Evolutionary conservation across 1,140 invertebrate species (phyloP).

Genomic region (Cepaea nemoralis): DNA sequence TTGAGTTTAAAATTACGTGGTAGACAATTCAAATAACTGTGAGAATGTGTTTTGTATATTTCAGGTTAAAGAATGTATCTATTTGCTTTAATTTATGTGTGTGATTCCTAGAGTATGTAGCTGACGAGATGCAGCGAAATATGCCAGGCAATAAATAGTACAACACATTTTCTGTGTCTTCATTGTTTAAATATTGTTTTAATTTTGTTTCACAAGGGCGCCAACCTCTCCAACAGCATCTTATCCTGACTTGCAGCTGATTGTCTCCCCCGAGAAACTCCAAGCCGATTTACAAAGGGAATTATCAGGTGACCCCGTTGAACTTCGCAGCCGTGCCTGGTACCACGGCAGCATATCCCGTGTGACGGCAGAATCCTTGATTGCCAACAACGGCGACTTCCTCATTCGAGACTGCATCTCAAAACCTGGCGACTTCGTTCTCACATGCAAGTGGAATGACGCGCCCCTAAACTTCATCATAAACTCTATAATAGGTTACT

Average conservation of each 20-base stretch:
- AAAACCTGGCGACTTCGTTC: constrained; percentile 92
- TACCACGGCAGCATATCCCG: constrained; percentile 89
- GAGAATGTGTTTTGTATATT: no score
- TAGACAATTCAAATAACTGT: no score
- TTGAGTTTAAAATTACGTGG: no score
- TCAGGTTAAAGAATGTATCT: no score
- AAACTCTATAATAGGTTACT: constrained; percentile 88
- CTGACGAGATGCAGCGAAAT: no score
- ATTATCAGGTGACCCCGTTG: constrained; percentile 57
- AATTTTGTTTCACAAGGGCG: not conserved
- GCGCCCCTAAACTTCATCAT: constrained; percentile 92
- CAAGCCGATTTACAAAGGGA: constrained; percentile 61
- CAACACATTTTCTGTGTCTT: no score
- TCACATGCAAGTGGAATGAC: constrained; percentile 85
- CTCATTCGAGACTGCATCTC: constrained; percentile 91
- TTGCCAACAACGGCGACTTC: constrained; percentile 86
- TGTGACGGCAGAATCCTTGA: constrained; percentile 84
- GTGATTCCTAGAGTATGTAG: no score
- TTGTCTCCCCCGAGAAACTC: constrained; percentile 58
- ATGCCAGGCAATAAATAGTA: no score
- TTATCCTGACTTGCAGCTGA: not conserved
- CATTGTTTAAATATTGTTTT: not conserved
- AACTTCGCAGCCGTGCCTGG: constrained; percentile 85
- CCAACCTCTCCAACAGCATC: not conserved
- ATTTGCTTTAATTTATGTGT: no score